Conservation (phyloP, 1,140 invertebrate species). For the Cryptotermes secundus region DNA sequence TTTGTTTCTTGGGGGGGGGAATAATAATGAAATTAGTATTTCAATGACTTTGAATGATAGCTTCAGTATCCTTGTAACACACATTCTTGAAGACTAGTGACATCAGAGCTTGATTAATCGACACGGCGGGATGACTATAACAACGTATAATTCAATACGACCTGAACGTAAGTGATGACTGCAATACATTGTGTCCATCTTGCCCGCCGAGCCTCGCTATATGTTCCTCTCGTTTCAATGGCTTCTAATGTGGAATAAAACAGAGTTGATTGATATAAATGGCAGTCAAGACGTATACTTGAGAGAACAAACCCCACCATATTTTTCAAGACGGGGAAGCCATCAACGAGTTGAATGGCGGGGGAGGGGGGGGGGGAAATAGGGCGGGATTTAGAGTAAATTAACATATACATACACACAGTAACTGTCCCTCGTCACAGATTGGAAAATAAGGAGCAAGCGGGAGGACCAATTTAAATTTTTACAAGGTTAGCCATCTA, state of each 20-base stretch:
- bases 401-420: conserved; percentile 9
- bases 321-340: conserved; percentile 10
- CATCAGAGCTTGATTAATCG: not conserved
- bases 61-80: not conserved
- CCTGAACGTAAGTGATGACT: not conserved
- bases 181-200: not conserved
- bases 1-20: too few relatives aligned
- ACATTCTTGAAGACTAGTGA: not conserved
- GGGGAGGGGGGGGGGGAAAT: not conserved
- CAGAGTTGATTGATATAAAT: conserved; percentile 9
- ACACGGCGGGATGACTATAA: not conserved
- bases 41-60: not conserved
- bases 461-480: not conserved
- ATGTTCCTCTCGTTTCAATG: conserved; percentile 18
- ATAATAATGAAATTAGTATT: not conserved
- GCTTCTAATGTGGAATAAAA: conserved; percentile 3
- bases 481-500: not conserved
- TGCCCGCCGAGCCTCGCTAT: not conserved
- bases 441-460: not conserved
- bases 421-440: not conserved
- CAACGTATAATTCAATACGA: not conserved
- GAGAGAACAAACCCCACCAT: conserved; percentile 1
- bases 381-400: not conserved
- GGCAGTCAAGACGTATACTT: not conserved
- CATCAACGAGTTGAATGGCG: not conserved